A percentile compares a stretch with the other conserved stretches of the same genome.
Evolutionary conservation across 2,888 invertebrate genomes (phyloP).

Genomic region (Drosophila anomelani): DNA sequence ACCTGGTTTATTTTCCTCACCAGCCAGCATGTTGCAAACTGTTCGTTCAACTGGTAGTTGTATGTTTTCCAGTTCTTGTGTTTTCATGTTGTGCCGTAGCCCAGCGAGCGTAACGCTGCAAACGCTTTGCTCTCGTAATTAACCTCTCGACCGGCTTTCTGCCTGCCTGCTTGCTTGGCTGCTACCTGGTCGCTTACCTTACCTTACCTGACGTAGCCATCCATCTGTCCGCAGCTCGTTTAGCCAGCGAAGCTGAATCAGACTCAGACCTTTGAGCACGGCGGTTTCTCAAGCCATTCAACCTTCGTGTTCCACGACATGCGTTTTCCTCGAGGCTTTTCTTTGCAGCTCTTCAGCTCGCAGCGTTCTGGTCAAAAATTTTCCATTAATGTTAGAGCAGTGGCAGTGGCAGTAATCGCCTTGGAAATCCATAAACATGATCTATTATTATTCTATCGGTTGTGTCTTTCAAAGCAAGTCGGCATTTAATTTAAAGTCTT

Average conservation of each 20-base stretch:
- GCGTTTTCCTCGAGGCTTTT: constrained; percentile 34
- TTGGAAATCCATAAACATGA: constrained; percentile 24
- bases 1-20: constrained; percentile 20
- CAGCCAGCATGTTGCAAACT: constrained; percentile 25
- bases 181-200: constrained; percentile 26
- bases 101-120: constrained; percentile 76
- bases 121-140: constrained; percentile 79
- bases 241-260: constrained; percentile 42
- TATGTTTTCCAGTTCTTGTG: constrained; percentile 41
- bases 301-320: constrained; percentile 41
- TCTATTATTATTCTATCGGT: constrained; percentile 24
- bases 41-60: constrained; percentile 46
- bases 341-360: constrained; percentile 4
- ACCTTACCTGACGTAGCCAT: constrained; percentile 22
- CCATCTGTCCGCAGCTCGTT: constrained; percentile 37
- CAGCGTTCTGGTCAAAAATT: constrained; percentile 18
- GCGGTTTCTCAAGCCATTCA: constrained; percentile 33
- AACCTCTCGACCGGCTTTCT: constrained; percentile 79
- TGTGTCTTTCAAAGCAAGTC: background rate
- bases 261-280: constrained; percentile 50
- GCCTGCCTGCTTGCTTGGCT: constrained; percentile 35
- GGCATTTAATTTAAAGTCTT: constrained; percentile 21
- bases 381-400: constrained; percentile 21
- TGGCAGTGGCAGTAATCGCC: constrained; percentile 11
- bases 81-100: constrained; percentile 41